Base-by-base conservation (phyloP, 1,140 invertebrate species). In the Pseudomyrmex flavicornis region DNA sequence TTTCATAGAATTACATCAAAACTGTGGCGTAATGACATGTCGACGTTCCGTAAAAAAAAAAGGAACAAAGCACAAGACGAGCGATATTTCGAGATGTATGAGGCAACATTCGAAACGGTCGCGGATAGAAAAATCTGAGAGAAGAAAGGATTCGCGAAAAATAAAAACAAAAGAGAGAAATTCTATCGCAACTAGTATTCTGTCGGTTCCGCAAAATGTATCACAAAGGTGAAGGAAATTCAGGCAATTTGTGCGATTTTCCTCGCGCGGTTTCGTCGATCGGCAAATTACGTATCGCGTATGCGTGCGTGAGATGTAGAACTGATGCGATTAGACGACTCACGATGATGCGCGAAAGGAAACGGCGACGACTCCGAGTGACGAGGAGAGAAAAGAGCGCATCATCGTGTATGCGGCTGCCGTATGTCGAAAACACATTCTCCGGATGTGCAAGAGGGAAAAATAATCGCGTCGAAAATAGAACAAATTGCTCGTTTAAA, bases 261-360 rank as follows among this genome's bases (percentile, higher is more conserved):
- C 22, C 54, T 72, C 59, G 58, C n/a, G n/a, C 13, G 20, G 59
- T 66, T 50, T 80, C 58, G 54, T 20, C 75, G 76, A 58, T 48
- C 56, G 66, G 44, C 22, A 59, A 72, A 80, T 80, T 72, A 46
- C 76, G 76, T 79, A 79, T 79, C 77, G 66, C 84, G 84, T 62
- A 61, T 72, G 59, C 84, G 84, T 62, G 54, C 54, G 66, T 46
- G 83, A 82, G 50, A 62, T 56, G 54, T 54, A 35, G 12, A 75
- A 68, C 83, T 68, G 84, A 87, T 26, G 69, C 59, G 84, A 9
- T 52, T 65, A 59, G 56, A 1, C 82, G 69, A 84, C 70, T 84
- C 86, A 84, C 58, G 85, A 66, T 87, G 86, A 88, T 80, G 74
- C 35, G 82, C 85, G 65, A 85, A 76, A 83, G 61, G 17, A 75